Base-by-base conservation (phyloP, 1,140 invertebrate genomes). In the silkworm (Bombyx mori) region DNA sequence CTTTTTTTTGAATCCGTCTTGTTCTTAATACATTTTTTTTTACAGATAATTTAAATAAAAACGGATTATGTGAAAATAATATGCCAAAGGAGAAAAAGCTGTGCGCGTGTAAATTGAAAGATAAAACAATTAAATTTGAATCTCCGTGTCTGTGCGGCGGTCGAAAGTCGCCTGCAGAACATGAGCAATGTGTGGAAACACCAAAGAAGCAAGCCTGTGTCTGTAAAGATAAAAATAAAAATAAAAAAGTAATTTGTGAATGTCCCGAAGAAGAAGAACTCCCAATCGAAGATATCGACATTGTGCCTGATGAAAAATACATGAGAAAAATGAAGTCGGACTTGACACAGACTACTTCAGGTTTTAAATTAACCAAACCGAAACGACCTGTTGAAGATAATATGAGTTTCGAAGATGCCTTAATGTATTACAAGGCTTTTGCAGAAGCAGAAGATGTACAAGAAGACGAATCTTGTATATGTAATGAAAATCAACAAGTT, bases 321-420 rank as follows among this genome's bases (percentile, higher is more conserved):
- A 43, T 56, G 6, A 63, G 58, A 46, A 71, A 71, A 69, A 61
- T 73, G 46, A 65, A 73, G 47, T 79, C 77, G 7, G 69, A 71
- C 26, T 60, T 73, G 54, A 73, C 75, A 5, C 73, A 77, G 51
- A 71, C 65, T 8, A 68, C 59, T 7, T 75, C 73, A 1, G 75
- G 75, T 22, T 79, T 79, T 53, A 77, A 62, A 67, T 54, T 76
- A 51, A 61, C 52, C 3, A 59, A 63, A 18, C 61, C 58, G 35
- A 60, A 53, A 35, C 52, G 44, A 44, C 54, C 54, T 4, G 35
- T 50, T 10, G 63, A 69, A 53, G 7, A 51, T 8, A 61, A 68
- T 44, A 44, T 71, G 57, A 74, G 58, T 51, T 66, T 76, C 44
- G 75, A 79, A 58, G 73, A 77, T 18, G 68, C 70, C 18, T 54